Base-by-base conservation (phyloP, 2,888 invertebrate species). In the Tiliacea aurago region DNA sequence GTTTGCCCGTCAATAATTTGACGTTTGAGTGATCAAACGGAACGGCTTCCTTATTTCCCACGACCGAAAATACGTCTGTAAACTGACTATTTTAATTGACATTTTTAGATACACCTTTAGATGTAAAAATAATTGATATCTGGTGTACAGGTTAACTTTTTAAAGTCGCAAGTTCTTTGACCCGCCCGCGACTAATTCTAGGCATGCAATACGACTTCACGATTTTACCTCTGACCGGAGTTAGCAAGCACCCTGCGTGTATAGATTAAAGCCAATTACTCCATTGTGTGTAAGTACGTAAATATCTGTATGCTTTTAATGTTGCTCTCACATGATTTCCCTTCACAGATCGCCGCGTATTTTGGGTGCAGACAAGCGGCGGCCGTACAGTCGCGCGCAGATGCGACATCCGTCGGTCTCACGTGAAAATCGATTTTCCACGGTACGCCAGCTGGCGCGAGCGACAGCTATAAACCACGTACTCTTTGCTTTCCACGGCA, bases 371-470 rank as follows among this genome's bases (percentile, higher is more conserved):
- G 89, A 90, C 91, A 90, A 92, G 92, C 91, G 90, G 88, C 91
- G 89, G 87, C 88, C 86, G 91, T 92, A 92, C 91, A 93, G 92
- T 91, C 91, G 90, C 90, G 86, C 92, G 94, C 96, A 96, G 96
- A 96, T 96, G 96, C 93, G 93, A 95, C 95, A 95, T 94, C 94
- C 95, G 95, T 93, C 94, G 93, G 93, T 92, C 94, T 93, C 94
- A 96, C 95, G 96, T 96, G 96, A 91, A 96, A 96, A 96, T 96
- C 93, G 94, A 96, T 96, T 96, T 96, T 96, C 95, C 96, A 96
- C 95, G 96, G 92, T 94, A 93, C 90, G 92, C 94, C 96, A 96
- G 96, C 96, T 96, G 96, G 94, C 95, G 94, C 93, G 91, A 90
- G 93, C 94, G 94, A 94, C 95, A 94, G 92, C 92, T 93, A 91